Base-by-base conservation (phyloP, 1,140 invertebrate genomes). In the Hermatobates lingyangjiaoensis region DNA sequence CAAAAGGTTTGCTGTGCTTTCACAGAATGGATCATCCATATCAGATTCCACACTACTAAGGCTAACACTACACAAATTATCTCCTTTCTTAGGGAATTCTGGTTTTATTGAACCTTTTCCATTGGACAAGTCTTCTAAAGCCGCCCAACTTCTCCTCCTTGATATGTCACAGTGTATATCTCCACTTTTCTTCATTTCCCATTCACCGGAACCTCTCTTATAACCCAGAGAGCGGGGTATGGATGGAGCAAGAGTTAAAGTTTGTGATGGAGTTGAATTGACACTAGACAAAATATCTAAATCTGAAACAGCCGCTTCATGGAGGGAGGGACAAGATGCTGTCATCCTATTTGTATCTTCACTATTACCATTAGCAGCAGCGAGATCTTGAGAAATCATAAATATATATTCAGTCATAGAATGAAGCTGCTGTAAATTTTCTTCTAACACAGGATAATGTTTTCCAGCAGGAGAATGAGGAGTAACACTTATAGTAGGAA, bases 401-500 rank as follows among this genome's bases (percentile, higher is more conserved):
- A 42, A 20, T 10, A 42, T 42, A 20, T 18, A 42, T 53, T 81
- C 79, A 62, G 83, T 79, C 28, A 86, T 74, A 48, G 80, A 73
- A 44, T 82, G 74, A 42, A 86, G 65, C 59, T 84, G 81, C 50
- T 82, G 79, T 39, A 86, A 64, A 58, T 80, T 83, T 60, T 84
- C 81, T 57, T 84, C 82, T 66, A 62, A 63, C 40, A 60, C 46
- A 54, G 74, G 71, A 63, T 77, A 79, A 55, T 74, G 70, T 54
- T 73, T 75, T 39, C 70, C 70, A 50, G 71, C 79, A 24, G 83
- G 82, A 48, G 83, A 87, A 64, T 87, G 83, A 2, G 83, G 83
- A 27, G 84, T 87, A 42, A 89, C 83, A 66, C 82, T 87, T 59
- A 87, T 87, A 46, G 76, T 87, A 53, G 84, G 84, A 59, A 85